Evolutionary conservation across 2,113 vertebrate genomes (phyloP).

Genomic region (Ginglymostoma cirratum): DNA sequence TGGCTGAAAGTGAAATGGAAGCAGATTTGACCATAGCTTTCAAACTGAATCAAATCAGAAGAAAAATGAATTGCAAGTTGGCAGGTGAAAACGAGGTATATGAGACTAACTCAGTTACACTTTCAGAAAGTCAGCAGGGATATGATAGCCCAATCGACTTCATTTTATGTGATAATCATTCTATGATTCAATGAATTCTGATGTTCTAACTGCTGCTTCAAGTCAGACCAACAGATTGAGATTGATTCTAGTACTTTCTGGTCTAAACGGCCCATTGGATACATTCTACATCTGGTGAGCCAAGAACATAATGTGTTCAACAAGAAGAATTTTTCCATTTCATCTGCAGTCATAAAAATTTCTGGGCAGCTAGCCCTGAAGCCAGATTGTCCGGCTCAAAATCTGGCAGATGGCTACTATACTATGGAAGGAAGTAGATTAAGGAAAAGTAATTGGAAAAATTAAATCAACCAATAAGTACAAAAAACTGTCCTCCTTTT

Average conservation of each 20-base stretch:
- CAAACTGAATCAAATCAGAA: neutral
- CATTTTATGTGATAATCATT: neutral
- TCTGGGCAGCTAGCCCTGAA: conserved; percentile 18
- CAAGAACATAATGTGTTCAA: neutral
- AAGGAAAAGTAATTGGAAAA: neutral
- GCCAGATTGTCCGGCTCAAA: neutral
- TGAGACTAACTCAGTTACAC: neutral
- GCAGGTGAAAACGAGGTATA: too few species aligned
- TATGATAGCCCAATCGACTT: neutral
- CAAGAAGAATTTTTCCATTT: neutral
- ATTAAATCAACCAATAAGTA: neutral
- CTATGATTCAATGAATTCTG: neutral
- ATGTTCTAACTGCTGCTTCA: neutral
- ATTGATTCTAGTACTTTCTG: neutral
- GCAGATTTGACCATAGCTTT: neutral
- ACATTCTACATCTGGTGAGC: neutral
- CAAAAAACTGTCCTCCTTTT: neutral
- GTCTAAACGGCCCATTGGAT: neutral
- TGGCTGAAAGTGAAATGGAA: neutral
- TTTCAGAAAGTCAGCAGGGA: neutral
- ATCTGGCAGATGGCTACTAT: conserved; percentile 10
- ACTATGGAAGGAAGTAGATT: conserved; percentile 13
- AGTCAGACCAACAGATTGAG: neutral
- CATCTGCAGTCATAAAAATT: neutral
- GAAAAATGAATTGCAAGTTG: neutral